Evolutionary conservation across 2,888 invertebrate genomes (phyloP).

Genomic region (Caenorhabditis auriculariae): DNA sequence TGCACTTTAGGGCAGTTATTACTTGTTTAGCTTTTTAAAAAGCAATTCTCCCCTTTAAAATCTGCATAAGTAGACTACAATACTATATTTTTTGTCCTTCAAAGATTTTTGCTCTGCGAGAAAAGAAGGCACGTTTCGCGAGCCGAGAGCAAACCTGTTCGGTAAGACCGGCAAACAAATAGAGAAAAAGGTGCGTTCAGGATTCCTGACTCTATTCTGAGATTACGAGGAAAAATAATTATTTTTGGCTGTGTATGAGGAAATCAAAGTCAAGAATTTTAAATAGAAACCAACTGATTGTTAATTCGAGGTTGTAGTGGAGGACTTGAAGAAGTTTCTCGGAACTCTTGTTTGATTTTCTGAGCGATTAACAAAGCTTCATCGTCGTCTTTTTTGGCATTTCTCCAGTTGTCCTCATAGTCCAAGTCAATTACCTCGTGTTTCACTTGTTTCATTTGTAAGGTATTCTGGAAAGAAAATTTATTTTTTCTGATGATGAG

Average conservation of each 20-base stretch:
- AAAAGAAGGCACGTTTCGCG: background rate
- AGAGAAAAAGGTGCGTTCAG: slow-evolving; percentile 1
- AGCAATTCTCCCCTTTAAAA: too few relatives aligned
- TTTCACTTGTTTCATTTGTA: slow-evolving; percentile 31
- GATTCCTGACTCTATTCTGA: background rate
- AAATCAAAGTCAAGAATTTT: too few relatives aligned
- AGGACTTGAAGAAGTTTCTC: slow-evolving; percentile 5
- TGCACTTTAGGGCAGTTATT: too few relatives aligned
- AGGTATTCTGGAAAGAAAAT: too few relatives aligned
- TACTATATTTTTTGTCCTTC: background rate
- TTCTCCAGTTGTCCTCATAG: slow-evolving; percentile 23
- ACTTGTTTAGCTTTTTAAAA: too few relatives aligned
- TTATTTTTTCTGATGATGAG: too few relatives aligned
- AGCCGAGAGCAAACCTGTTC: background rate
- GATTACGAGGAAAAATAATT: background rate
- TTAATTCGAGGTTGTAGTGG: background rate
- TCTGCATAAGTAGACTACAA: background rate
- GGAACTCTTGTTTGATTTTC: slow-evolving; percentile 37
- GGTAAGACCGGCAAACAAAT: background rate
- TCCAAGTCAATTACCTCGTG: slow-evolving; percentile 27
- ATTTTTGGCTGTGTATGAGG: too few relatives aligned
- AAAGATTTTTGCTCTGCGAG: background rate
- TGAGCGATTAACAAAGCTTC: slow-evolving; percentile 34
- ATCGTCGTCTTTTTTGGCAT: slow-evolving; percentile 21
- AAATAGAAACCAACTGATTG: background rate